Conservation (phyloP, 1,140 invertebrate species). For the Drosophila neocordata region DNA sequence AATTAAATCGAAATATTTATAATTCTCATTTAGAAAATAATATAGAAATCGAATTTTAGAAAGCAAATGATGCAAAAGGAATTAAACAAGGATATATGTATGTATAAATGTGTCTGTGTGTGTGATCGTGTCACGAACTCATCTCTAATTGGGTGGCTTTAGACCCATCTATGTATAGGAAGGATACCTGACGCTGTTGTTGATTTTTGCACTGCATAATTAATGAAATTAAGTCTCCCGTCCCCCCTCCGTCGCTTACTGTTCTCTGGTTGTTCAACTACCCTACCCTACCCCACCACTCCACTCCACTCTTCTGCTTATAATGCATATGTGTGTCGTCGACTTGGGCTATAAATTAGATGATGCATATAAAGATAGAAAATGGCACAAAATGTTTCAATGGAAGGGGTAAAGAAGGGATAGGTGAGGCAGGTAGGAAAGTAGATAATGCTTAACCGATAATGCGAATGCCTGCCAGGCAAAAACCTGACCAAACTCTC, state of each 20-base stretch:
- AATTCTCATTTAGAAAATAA: no score
- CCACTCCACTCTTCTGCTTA: background rate
- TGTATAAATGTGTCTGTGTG: no score
- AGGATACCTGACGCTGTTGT: slow-evolving; percentile 28
- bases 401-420: background rate
- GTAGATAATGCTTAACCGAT: slow-evolving; percentile 35
- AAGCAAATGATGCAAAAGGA: no score
- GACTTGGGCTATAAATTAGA: slow-evolving; percentile 44
- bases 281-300: background rate
- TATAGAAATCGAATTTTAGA: no score
- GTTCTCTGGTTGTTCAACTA: no score
- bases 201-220: slow-evolving; percentile 66
- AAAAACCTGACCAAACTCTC: slow-evolving; percentile 24
- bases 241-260: background rate
- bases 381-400: background rate
- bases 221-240: slow-evolving; percentile 64
- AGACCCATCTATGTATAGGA: slow-evolving; percentile 20
- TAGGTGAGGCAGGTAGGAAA: background rate
- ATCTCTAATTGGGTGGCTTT: background rate
- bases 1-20: background rate
- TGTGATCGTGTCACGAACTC: background rate
- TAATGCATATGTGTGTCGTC: background rate
- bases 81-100: no score
- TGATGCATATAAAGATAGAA: slow-evolving; percentile 35
- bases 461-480: slow-evolving; percentile 35